Evolutionary conservation across 2,888 invertebrate genomes (phyloP).

Genomic region (Branchellion lobata): DNA sequence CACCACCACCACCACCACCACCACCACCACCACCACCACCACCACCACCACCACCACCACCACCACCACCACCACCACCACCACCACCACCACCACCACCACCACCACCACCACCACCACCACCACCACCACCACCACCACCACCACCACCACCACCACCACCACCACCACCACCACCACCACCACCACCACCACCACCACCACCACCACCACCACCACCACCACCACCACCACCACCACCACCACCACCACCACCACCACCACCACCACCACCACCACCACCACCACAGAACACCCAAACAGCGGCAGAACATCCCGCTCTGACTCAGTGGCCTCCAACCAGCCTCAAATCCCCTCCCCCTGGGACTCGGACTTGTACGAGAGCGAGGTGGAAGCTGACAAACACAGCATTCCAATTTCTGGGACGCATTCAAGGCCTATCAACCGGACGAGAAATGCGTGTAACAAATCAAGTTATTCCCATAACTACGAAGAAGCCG

Average conservation of each 20-base stretch:
- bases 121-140: conserved; percentile 6
- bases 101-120: neutral
- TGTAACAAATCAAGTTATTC: too few species aligned
- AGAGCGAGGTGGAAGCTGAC: conserved; percentile 43
- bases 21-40: too few species aligned
- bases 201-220: neutral
- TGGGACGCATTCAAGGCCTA: neutral
- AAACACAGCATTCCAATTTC: neutral
- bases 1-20: too few species aligned
- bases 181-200: neutral
- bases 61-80: neutral
- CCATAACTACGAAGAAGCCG: neutral
- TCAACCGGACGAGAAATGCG: too few species aligned
- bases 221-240: neutral
- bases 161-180: neutral
- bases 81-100: neutral
- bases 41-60: neutral
- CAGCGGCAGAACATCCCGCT: conserved; percentile 49
- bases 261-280: conserved; percentile 6
- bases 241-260: neutral
- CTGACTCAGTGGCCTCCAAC: conserved; percentile 51
- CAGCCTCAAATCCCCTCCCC: conserved; percentile 53
- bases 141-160: neutral
- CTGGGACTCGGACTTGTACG: conserved; percentile 47
- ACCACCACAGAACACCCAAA: neutral